Conservation (phyloP, 2,113 vertebrate genomes). For the Callopanchax toddi region DNA sequence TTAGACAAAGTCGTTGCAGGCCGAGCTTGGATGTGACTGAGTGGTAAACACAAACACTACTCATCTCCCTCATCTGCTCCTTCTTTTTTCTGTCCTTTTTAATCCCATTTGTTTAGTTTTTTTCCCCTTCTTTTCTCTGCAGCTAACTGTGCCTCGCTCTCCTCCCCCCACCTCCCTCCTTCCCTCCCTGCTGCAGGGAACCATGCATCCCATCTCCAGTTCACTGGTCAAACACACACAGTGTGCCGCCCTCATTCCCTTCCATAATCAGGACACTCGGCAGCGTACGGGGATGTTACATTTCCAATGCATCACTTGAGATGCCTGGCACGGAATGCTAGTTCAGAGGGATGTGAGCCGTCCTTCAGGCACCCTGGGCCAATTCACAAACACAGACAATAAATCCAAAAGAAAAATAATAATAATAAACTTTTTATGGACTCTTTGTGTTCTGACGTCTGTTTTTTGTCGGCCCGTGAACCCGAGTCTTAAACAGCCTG, state of each 20-base stretch:
- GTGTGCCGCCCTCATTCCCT: constrained; percentile 73
- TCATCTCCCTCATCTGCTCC: constrained; percentile 29
- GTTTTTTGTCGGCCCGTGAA: constrained; percentile 41
- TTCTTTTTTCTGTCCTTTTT: constrained; percentile 33
- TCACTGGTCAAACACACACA: constrained; percentile 79
- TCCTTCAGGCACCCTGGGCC: constrained; percentile 59
- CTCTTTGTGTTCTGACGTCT: constrained; percentile 42
- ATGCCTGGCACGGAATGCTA: constrained; percentile 69
- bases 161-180: constrained; percentile 2
- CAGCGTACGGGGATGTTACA: constrained; percentile 71
- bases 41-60: constrained; percentile 36
- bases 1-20: constrained; percentile 22
- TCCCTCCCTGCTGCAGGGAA: constrained; percentile 68
- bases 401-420: constrained; percentile 10
- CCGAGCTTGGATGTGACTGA: constrained; percentile 20
- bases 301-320: constrained; percentile 77
- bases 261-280: constrained; percentile 75
- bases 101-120: constrained; percentile 46
- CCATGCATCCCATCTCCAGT: constrained; percentile 75
- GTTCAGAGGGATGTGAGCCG: constrained; percentile 51
- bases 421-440: constrained; percentile 29
- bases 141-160: constrained; percentile 41
- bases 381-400: constrained; percentile 38
- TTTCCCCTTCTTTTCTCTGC: constrained; percentile 49
- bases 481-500: constrained; percentile 60